Percentiles rank a stretch among this genome's conserved stretches.
Evolutionary conservation across 2,797 vertebrate species (phyloP).

Genomic region (Eleutherodactylus coqui): DNA sequence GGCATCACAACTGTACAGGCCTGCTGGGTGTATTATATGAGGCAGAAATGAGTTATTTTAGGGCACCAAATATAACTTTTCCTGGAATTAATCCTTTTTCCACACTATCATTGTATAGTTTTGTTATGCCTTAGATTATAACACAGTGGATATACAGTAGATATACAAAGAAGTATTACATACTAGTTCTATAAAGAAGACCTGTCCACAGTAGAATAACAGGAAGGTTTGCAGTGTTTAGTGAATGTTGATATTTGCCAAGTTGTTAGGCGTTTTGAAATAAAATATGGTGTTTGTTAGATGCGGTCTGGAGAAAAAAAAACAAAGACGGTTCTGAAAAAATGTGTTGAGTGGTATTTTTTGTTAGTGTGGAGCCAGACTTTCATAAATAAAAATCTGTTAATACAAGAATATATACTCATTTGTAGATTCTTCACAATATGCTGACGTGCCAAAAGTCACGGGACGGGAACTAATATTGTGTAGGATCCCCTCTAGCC

Average conservation of each 20-base stretch:
- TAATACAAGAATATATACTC: not conserved
- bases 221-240: not conserved
- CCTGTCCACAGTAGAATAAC: not conserved
- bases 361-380: not conserved
- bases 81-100: not conserved
- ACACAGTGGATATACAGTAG: not conserved
- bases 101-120: not conserved
- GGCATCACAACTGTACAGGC: not conserved
- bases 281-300: not conserved
- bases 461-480: too few species aligned
- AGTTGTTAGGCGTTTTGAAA: not conserved
- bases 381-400: too few species aligned
- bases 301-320: not conserved
- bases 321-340: not conserved
- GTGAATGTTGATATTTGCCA: not conserved
- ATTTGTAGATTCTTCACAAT: too few species aligned
- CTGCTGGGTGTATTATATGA: not conserved
- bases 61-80: not conserved
- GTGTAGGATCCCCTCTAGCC: too few species aligned
- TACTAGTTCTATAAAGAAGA: not conserved
- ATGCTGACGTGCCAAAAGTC: too few species aligned
- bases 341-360: not conserved
- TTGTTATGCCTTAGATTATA: not conserved
- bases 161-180: not conserved
- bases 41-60: conserved; percentile 10